Conservation (phyloP, 2,797 vertebrate genomes). For the Hydrolagus colliei region DNA sequence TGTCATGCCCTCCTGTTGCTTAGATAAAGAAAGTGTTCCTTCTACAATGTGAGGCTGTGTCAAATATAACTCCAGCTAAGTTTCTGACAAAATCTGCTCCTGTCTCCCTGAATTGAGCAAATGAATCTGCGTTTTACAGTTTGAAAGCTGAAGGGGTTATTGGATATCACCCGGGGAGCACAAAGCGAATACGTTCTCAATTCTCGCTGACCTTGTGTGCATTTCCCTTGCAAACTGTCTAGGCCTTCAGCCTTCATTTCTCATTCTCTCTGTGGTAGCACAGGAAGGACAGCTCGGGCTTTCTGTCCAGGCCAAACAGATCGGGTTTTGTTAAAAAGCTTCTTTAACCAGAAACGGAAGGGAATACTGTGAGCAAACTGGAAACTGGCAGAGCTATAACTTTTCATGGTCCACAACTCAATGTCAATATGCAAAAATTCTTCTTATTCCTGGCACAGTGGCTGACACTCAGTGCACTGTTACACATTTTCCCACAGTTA, state of each 20-base stretch:
- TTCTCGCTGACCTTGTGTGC: slow-evolving; percentile 65
- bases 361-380: slow-evolving; percentile 50
- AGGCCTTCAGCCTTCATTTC: slow-evolving; percentile 53
- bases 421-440: slow-evolving; percentile 37
- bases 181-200: slow-evolving; percentile 72
- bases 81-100: slow-evolving; percentile 61
- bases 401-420: slow-evolving; percentile 45
- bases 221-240: slow-evolving; percentile 44
- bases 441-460: slow-evolving; percentile 37
- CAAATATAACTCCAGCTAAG: slow-evolving; percentile 56
- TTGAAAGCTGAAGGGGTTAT: slow-evolving; percentile 70
- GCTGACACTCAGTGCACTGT: slow-evolving; percentile 34
- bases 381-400: slow-evolving; percentile 49
- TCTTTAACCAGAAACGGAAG: slow-evolving; percentile 45
- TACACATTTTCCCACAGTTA: slow-evolving; percentile 35
- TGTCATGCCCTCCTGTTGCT: slow-evolving; percentile 63
- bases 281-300: slow-evolving; percentile 56
- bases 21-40: slow-evolving; percentile 66
- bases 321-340: slow-evolving; percentile 57
- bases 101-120: slow-evolving; percentile 67
- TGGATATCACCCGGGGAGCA: slow-evolving; percentile 73
- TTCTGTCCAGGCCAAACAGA: slow-evolving; percentile 59
- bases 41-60: slow-evolving; percentile 52
- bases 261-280: slow-evolving; percentile 54
- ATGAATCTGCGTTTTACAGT: slow-evolving; percentile 53